These are phyloP conservation scores for Hucho hucho DNA, from an alignment of 2,113 vertebrate genomes.

Conservation along the genomic window DNA sequence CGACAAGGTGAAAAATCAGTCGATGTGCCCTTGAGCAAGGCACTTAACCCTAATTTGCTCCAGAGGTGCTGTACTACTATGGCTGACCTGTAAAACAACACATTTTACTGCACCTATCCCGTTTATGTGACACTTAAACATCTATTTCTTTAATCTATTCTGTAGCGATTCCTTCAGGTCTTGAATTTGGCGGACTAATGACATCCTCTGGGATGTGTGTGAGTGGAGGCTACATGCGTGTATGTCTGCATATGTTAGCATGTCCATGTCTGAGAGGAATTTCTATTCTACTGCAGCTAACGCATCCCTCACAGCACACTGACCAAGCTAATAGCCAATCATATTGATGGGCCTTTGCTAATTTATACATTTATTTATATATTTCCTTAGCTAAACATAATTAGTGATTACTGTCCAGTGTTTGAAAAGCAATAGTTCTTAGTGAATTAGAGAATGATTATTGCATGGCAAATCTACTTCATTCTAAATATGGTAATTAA, in stretches of 20 bases:
- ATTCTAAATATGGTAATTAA: slow-evolving; percentile 96
- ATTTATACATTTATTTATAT: slow-evolving; percentile 73
- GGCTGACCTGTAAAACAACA: too few species aligned
- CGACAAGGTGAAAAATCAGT: too few species aligned
- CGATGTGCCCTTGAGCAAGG: too few species aligned
- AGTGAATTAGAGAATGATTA: slow-evolving; percentile 94
- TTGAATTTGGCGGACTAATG: not conserved
- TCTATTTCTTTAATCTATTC: too few species aligned
- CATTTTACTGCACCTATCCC: too few species aligned
- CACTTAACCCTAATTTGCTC: too few species aligned
- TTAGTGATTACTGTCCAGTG: slow-evolving; percentile 90
- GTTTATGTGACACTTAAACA: too few species aligned
- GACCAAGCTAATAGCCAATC: slow-evolving; percentile 84
- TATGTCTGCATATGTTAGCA: not conserved
- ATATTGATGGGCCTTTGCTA: slow-evolving; percentile 70
- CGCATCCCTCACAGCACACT: slow-evolving; percentile 67
- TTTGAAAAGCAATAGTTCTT: slow-evolving; percentile 87
- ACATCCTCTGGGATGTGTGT: slow-evolving; percentile 12
- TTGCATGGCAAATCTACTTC: slow-evolving; percentile 87
- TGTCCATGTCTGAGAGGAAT: slow-evolving; percentile 63
- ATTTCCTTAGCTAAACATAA: slow-evolving; percentile 80
- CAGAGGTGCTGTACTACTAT: too few species aligned
- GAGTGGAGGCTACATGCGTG: slow-evolving; percentile 20
- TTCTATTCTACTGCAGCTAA: slow-evolving; percentile 65
- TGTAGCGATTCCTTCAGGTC: not conserved